These are phyloP conservation scores for Melanophora roralis DNA, from an alignment of 2,888 invertebrate genomes.

Conservation along the genomic window DNA sequence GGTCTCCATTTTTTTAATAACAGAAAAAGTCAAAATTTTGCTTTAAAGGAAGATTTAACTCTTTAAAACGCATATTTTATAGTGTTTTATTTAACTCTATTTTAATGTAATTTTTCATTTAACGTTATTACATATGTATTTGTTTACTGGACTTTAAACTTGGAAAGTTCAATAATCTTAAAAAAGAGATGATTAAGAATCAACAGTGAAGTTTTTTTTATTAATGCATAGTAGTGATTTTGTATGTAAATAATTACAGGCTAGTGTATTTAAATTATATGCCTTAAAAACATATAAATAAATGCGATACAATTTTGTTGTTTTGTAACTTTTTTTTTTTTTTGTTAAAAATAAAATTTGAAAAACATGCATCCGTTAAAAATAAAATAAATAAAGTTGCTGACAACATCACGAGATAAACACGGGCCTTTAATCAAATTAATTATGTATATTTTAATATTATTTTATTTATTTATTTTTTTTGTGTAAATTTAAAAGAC, in stretches of 20 bases:
- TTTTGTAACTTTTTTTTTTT: background rate
- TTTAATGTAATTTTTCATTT: background rate
- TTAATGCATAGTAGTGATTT: background rate
- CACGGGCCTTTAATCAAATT: background rate
- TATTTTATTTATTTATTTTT: background rate
- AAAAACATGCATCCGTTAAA: background rate
- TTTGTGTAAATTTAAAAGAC: background rate
- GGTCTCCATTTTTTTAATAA: too few species aligned
- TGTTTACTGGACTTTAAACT: constrained; percentile 10
- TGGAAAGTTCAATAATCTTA: background rate
- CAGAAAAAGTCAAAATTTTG: too few species aligned
- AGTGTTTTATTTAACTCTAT: background rate
- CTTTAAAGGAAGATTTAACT: too few species aligned
- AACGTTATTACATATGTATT: background rate
- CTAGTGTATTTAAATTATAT: background rate
- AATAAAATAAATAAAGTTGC: background rate
- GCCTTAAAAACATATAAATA: too few species aligned
- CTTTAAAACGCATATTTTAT: background rate
- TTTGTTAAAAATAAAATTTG: background rate
- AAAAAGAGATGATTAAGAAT: background rate
- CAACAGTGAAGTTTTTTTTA: background rate
- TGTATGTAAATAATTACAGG: too few species aligned
- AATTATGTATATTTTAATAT: background rate
- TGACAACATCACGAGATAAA: constrained; percentile 24
- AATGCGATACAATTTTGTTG: constrained; percentile 28